Base-by-base conservation (phyloP, 2,888 invertebrate species). In the Andrena marginata region DNA sequence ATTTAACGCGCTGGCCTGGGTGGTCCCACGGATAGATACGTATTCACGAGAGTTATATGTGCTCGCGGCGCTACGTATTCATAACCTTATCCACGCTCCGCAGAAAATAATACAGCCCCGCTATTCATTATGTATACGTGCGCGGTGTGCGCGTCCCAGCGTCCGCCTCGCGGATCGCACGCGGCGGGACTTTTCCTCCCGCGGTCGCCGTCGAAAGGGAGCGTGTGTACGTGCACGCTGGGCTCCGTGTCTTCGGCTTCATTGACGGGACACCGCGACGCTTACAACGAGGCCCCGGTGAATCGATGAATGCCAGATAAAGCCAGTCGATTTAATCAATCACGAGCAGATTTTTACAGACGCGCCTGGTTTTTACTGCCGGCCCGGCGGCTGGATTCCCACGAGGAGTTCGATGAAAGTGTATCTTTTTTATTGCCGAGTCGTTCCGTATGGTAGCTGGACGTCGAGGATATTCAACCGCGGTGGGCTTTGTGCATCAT, bases 51-150 rank as follows among this genome's bases (percentile, higher is more conserved):
- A 86, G 83, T 85, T 89, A 88, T 85, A 80, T 68, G 77, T 87
- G 89, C 90, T 90, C 77, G 89, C 87, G 90, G 90, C 90, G 88
- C 87, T 87, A 88, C 78, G 86, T 90, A 89, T 90, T 90, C 89
- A 89, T 90, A 90, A 90, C 85, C 83, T 86, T 89, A 90, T 89
- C 90, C 90, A 86, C 83, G 87, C 89, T 89, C 84, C 85, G 87
- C 80, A 87, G 89, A 90, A 90, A 90, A 90, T 90, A 90, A 90
- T 90, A 87, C 87, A 84, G 85, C 87, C 23, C 76, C 79, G 80
- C 87, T 86, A 90, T 89, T 87, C 87, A 89, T 89, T 90, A 90
- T 89, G 85, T 82, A 81, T 84, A 82, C 77, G 35, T 42, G 49
- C 49, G 49, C 48, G 23, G 35, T 42, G 54, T 54, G 23, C 54